Conservation (phyloP, 2,888 invertebrate species). For the Nebria brevicollis region DNA sequence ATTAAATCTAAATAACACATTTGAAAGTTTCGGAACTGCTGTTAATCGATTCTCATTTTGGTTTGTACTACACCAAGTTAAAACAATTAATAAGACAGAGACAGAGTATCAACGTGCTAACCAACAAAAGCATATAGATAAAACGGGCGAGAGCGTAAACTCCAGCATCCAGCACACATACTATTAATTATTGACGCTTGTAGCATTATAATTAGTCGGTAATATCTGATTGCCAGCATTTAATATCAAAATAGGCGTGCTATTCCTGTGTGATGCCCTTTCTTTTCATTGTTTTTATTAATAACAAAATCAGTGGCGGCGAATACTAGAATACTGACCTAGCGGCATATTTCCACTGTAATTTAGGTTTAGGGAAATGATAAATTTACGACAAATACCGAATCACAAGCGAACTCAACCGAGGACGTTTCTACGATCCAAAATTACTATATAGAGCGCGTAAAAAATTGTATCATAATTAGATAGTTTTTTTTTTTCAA, state of each 20-base stretch:
- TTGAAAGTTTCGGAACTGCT: slow-evolving; percentile 17
- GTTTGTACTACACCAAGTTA: slow-evolving; percentile 37
- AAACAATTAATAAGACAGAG: slow-evolving; percentile 46
- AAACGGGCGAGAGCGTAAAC: not conserved
- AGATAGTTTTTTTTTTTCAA: too few relatives aligned
- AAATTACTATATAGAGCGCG: too few relatives aligned
- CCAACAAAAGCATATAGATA: not conserved
- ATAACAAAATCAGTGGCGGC: not conserved
- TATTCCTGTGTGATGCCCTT: not conserved
- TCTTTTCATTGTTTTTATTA: not conserved
- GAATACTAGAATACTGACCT: not conserved
- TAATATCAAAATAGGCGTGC: slow-evolving; percentile 35
- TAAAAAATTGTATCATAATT: too few relatives aligned
- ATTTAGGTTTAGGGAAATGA: too few relatives aligned
- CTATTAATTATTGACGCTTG: slow-evolving; percentile 54
- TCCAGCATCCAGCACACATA: slow-evolving; percentile 28
- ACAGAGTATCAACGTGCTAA: not conserved
- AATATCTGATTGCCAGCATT: slow-evolving; percentile 49
- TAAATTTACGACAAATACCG: too few relatives aligned
- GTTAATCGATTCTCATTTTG: slow-evolving; percentile 12
- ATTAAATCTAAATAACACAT: too few relatives aligned
- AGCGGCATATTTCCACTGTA: too few relatives aligned
- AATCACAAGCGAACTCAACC: too few relatives aligned
- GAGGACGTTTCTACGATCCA: too few relatives aligned
- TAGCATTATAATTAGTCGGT: slow-evolving; percentile 51